Evolutionary conservation across 2,113 vertebrate species (phyloP), one percentile per base, ranked within the genome.

Genomic region (Propithecus coquereli): DNA sequence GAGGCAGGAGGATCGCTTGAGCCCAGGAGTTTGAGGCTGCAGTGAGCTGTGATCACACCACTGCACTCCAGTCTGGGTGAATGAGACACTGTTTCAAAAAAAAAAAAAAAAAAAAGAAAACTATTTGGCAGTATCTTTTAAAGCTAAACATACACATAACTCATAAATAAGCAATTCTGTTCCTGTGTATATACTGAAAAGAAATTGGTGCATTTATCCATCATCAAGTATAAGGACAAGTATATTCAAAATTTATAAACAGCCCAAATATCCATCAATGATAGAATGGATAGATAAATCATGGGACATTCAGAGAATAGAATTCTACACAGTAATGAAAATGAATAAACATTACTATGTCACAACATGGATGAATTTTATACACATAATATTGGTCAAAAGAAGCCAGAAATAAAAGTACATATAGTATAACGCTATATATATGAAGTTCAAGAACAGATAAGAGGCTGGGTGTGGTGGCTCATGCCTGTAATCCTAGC

Each of bases 101-200:
- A 20, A 57, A 17, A 52, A 57, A 57, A 20, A 57, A 57, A 5
- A 54, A 54, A 54, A 54, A 54, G 54, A 74, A 85, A 59, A 82
- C 32, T 61, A 50, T 95, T 82, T 86, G 45, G 54, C 22, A 85
- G 34, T 93, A 14, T 87, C 73, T 93, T 93, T 90, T 79, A 90
- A 54, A 87, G 27, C 52, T 43, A 80, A 93, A 81, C 25, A 47
- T 14, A 61, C 11, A 18, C 23, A 40, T 81, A 57, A 13, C 71
- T 40, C 50, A 12, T 47, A 37, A 93, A n/a, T 17, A 86, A 77
- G 50, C 59, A 77, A 47, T 83, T 85, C 12, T 25, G 65, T 11
- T 65, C 17, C n/a, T 71, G 37, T 13, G 1, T 47, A 8, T 47
- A 79, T 79, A 61, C 20, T 5, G 52, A 32, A 84, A 66, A 84